A percentile compares a stretch with the other conserved stretches of the same genome.
phyloP scores from a whole-genome alignment of 2,888 invertebrate species.

The Elysia crispata region DNA sequence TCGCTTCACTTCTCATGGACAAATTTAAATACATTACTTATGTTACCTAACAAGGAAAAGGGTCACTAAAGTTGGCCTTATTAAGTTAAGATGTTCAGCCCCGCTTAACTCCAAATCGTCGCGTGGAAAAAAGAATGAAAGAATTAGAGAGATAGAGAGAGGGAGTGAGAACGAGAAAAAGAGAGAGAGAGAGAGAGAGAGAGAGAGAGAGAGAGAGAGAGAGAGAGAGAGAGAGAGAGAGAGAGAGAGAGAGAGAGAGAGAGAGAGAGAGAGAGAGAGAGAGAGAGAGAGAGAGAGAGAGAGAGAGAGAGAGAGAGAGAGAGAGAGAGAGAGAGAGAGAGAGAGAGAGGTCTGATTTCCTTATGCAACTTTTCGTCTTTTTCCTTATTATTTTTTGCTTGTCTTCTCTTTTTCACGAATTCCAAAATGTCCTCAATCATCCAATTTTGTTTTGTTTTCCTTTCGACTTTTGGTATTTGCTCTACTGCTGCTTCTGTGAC shows the following conservation, averaged over 20 bases:
- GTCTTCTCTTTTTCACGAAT: too few species aligned
- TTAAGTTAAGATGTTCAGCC: not conserved
- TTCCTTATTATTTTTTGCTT: too few species aligned
- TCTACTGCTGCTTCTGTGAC: too few species aligned
- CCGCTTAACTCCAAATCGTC: not conserved
- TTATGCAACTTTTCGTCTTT: too few species aligned
- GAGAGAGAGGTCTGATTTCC: too few species aligned
- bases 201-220: not conserved
- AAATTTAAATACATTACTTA: too few species aligned
- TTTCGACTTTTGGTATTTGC: too few species aligned
- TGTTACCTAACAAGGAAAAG: too few species aligned
- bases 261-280: not conserved
- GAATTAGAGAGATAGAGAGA: not conserved
- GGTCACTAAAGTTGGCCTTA: not conserved
- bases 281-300: slow-evolving; percentile 18
- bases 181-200: slow-evolving; percentile 20
- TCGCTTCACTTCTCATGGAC: too few species aligned
- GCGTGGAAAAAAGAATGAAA: not conserved
- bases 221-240: not conserved
- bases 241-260: slow-evolving; percentile 3
- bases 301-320: not conserved
- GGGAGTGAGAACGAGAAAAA: slow-evolving; percentile 1
- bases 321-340: slow-evolving; percentile 3
- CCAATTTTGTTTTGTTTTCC: too few species aligned
- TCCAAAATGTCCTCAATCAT: too few species aligned